Conservation (phyloP, 2,797 vertebrate species). For the Hafferia zeledoni region DNA sequence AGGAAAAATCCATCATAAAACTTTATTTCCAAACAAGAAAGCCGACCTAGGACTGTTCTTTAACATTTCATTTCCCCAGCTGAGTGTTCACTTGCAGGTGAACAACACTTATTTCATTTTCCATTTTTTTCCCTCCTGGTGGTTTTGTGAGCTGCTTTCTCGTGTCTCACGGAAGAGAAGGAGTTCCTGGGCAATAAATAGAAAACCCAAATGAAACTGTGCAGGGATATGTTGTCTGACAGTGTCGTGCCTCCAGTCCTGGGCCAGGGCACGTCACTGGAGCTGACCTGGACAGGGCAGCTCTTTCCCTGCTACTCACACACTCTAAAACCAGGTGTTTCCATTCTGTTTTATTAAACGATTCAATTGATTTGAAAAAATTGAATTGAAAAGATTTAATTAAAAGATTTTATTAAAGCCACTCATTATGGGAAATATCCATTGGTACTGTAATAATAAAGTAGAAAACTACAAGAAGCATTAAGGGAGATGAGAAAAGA, state of each 20-base stretch:
- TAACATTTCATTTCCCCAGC: not conserved
- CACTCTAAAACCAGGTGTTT: not conserved
- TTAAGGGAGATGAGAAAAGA: not conserved
- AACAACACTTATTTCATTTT: not conserved
- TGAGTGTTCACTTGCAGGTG: not conserved
- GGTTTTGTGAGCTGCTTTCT: not conserved
- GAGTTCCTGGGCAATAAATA: not conserved
- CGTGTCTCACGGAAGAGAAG: not conserved
- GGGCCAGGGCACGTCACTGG: not conserved
- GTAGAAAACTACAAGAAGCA: not conserved
- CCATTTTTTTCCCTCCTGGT: rapidly evolving
- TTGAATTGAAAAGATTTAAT: no score
- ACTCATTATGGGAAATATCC: not conserved
- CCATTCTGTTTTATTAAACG: not conserved
- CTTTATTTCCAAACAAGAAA: not conserved
- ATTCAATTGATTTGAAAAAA: no score
- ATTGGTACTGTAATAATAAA: not conserved
- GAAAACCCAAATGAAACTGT: not conserved
- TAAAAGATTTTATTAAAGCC: not conserved
- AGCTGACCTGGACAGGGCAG: not conserved
- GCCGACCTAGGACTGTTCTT: not conserved
- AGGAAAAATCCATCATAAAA: not conserved
- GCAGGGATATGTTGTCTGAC: not conserved
- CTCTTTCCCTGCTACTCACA: not conserved
- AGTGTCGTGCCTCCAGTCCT: rapidly evolving